Conservation (phyloP, 2,888 invertebrate genomes). For the Ceriagrion tenellum region DNA sequence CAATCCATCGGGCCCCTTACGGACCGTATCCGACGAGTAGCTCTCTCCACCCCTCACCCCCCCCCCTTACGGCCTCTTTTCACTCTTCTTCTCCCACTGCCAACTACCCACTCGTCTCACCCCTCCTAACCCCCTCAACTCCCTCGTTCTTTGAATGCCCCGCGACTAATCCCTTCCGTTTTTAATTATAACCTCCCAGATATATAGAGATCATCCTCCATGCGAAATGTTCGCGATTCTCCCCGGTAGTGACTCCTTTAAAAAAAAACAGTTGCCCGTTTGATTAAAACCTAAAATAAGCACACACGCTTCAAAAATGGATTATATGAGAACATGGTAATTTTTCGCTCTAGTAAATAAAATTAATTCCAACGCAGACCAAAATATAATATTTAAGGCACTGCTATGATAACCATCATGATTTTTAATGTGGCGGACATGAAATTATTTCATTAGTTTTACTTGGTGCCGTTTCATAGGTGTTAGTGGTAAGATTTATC, state of each 20-base stretch:
- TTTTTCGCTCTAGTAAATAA: background rate
- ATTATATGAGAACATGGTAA: background rate
- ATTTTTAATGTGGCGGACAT: no score
- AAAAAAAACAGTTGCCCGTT: background rate
- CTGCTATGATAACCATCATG: no score
- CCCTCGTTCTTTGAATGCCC: background rate
- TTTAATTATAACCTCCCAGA: background rate
- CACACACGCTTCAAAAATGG: background rate
- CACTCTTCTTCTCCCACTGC: background rate
- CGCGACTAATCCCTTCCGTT: background rate
- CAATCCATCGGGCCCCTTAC: background rate
- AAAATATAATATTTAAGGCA: background rate
- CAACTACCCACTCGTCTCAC: background rate
- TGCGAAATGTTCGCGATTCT: background rate
- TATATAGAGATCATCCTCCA: background rate
- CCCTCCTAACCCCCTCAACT: background rate
- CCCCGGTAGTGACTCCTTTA: background rate
- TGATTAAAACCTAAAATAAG: background rate
- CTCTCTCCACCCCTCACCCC: background rate
- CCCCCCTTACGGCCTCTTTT: background rate
- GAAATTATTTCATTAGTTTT: no score
- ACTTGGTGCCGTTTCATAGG: no score
- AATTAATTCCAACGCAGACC: no score
- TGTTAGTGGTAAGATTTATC: no score
- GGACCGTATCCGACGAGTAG: constrained; percentile 17